A percentile compares a stretch with the other conserved stretches of the same genome.
phyloP scores from a whole-genome alignment of 2,888 invertebrate species.

The Drosophila anomelani region DNA sequence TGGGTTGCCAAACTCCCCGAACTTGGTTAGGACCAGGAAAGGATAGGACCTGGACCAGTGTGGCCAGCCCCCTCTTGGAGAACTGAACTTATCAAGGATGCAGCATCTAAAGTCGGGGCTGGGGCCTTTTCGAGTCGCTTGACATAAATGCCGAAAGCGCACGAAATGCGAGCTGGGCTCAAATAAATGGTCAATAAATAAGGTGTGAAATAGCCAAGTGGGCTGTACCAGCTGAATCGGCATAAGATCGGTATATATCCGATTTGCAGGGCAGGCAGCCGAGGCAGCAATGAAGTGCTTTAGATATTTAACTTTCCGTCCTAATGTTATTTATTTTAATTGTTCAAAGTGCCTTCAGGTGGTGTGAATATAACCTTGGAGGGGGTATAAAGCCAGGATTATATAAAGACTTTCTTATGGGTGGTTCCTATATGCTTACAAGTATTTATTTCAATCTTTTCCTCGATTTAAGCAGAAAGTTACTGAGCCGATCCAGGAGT shows the following conservation, averaged over 20 bases:
- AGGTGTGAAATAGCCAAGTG: conserved; percentile 82
- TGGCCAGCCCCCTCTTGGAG: conserved; percentile 63
- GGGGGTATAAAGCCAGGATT: neutral
- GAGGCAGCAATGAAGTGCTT: conserved; percentile 17
- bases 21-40: neutral
- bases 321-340: conserved; percentile 40
- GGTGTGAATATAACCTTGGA: neutral
- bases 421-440: too few relatives aligned
- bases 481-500: neutral
- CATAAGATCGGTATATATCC: conserved; percentile 21
- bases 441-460: neutral
- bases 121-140: conserved; percentile 50
- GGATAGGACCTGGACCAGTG: conserved; percentile 43
- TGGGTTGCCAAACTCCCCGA: conserved; percentile 36
- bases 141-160: conserved; percentile 81
- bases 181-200: conserved; percentile 79
- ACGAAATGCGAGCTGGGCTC: conserved; percentile 56
- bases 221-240: conserved; percentile 38
- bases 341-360: conserved; percentile 1
- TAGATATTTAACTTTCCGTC: conserved; percentile 33
- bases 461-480: neutral
- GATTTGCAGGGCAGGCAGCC: neutral
- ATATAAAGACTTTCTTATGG: neutral
- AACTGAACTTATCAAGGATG: conserved; percentile 59
- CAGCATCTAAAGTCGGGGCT: conserved; percentile 49